Evolutionary conservation across 1,140 invertebrate genomes (phyloP), one percentile per base, ranked within the genome.

Genomic region (Nomia melanderi): DNA sequence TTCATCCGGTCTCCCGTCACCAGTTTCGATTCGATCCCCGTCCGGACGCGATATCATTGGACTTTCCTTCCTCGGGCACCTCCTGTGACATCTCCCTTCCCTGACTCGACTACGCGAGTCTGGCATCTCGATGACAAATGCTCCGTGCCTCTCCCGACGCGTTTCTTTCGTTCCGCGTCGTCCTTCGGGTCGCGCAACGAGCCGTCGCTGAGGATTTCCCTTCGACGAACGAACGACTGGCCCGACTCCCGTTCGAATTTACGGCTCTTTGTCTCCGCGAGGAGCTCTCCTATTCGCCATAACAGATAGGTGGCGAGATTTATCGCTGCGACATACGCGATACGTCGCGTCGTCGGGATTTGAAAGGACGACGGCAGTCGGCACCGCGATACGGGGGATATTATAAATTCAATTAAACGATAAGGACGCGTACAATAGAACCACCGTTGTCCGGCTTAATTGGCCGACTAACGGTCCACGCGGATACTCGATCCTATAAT

Each of bases 51-150:
- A 20, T 54, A 12, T 53, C 44, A n/a, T n/a, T 17, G 44, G 14
- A 50, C 20, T 27, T 27, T 23, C 20, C 54, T 20, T 6, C 33
- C 8, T 14, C 8, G 12, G 1, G 11, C 12, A 39, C 33, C 8
- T 36, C 33, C 33, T 3, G 33, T 36, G n/a, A n/a, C n/a, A n/a
- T n/a, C n/a, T n/a, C n/a, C n/a, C n/a, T 36, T 36, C 8, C 33
- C 33, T 36, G 33, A 36, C 33, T n/a, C 33, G 33, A 8, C 33
- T 12, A 14, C 50, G n/a, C 23, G 50, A 50, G 31, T 36, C n/a
- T 11, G 36, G 25, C 50, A 39, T 39, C 27, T 47, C 67, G 69
- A 47, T 73, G 27, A 41, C 53, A 60, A 63, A 67, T 20, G 44
- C 39, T 17, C 54, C 31, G 47, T 69, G 39, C n/a, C 33, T 69